These are phyloP conservation scores for Sebastes schlegelii DNA, from an alignment of 2,113 vertebrate species.

Conservation along the genomic window DNA sequence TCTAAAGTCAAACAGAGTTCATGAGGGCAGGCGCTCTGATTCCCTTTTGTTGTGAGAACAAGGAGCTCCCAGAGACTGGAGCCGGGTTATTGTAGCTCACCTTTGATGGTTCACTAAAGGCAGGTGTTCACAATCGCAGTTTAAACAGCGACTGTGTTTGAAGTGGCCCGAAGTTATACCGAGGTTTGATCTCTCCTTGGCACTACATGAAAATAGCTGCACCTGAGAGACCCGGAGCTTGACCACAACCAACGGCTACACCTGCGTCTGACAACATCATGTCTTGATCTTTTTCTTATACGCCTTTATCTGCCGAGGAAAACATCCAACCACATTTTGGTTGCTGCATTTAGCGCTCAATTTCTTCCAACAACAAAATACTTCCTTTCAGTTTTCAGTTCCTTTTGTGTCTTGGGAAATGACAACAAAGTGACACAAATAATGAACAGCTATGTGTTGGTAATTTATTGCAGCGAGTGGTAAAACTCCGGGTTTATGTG, in stretches of 20 bases:
- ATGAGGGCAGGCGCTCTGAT: conserved; percentile 28
- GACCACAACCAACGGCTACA: conserved; percentile 54
- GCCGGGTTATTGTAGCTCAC: conserved; percentile 35
- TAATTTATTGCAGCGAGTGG: conserved; percentile 31
- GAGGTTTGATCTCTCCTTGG: conserved; percentile 66
- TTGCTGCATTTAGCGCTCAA: neutral
- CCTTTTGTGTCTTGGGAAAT: conserved; percentile 9
- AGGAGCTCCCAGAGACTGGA: conserved; percentile 47
- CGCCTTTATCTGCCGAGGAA: conserved; percentile 3
- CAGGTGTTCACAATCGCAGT: conserved; percentile 72
- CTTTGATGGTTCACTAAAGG: conserved; percentile 63
- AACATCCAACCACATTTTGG: neutral
- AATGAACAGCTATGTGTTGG: conserved; percentile 32
- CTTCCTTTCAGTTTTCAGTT: neutral
- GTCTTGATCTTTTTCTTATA: neutral
- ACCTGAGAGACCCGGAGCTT: conserved; percentile 42
- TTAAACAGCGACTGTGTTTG: conserved; percentile 63
- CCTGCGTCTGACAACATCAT: conserved; percentile 40
- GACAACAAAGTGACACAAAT: conserved; percentile 15
- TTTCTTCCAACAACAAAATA: neutral
- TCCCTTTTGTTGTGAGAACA: conserved; percentile 62
- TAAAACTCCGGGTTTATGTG: conserved; percentile 25
- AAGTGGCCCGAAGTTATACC: conserved; percentile 60
- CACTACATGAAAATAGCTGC: conserved; percentile 58
- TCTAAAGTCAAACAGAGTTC: conserved; percentile 56